A percentile compares a stretch with the other conserved stretches of the same genome.
Conservation (phyloP, 2,797 vertebrate genomes). For the Poeciliopsis paucimaculata region DNA sequence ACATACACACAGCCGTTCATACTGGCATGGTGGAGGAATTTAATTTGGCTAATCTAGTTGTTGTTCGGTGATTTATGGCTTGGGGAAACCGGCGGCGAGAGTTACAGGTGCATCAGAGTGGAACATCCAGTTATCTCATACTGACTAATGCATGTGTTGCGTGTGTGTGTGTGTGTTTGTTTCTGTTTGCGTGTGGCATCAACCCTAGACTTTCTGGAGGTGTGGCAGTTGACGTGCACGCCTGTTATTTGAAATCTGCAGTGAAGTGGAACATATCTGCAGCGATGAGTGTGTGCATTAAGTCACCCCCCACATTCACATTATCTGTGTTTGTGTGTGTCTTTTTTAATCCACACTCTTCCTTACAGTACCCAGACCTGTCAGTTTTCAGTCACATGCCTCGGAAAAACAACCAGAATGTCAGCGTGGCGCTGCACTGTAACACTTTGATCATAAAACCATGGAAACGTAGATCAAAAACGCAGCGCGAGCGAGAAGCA, state of each 20-base stretch:
- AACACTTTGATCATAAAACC: slow-evolving; percentile 70
- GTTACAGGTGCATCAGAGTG: slow-evolving; percentile 74
- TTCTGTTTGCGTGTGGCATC: slow-evolving; percentile 10
- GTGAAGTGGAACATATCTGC: slow-evolving; percentile 45
- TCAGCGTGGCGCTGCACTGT: slow-evolving; percentile 24
- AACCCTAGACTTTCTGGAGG: slow-evolving; percentile 33
- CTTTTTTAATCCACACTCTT: slow-evolving; percentile 1
- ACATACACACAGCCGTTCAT: not conserved
- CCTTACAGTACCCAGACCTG: not conserved
- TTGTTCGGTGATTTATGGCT: slow-evolving; percentile 69
- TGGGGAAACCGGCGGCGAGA: slow-evolving; percentile 46
- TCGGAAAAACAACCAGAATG: slow-evolving; percentile 17
- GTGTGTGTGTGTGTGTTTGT: slow-evolving; percentile 11
- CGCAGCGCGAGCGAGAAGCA: slow-evolving; percentile 39
- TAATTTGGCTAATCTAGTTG: slow-evolving; percentile 70
- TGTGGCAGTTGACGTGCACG: slow-evolving; percentile 42
- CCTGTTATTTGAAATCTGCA: slow-evolving; percentile 44
- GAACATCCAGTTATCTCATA: slow-evolving; percentile 56
- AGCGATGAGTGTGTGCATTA: slow-evolving; percentile 11
- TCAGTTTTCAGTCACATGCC: slow-evolving; percentile 18
- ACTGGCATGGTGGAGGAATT: slow-evolving; percentile 51
- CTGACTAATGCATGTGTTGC: slow-evolving; percentile 64
- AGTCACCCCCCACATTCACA: slow-evolving; percentile 30
- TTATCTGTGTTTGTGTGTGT: slow-evolving; percentile 8
- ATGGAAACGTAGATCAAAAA: slow-evolving; percentile 67